Conservation (phyloP, 2,888 invertebrate species). For the Noctua fimbriata region DNA sequence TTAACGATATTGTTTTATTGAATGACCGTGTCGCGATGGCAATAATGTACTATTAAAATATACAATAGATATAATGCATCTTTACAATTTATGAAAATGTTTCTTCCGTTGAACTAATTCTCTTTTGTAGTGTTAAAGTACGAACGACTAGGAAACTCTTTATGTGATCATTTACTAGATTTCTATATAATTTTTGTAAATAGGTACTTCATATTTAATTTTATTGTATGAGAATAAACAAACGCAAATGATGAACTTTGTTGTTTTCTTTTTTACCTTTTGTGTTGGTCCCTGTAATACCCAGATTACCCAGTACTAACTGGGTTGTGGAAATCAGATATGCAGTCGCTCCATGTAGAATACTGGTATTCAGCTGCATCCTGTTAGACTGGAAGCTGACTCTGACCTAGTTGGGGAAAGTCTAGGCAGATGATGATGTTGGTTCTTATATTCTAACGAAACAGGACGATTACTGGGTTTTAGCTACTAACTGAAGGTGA, state of each 20-base stretch:
- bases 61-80: conserved; percentile 48
- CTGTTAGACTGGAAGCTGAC: too few relatives aligned
- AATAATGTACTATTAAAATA: conserved; percentile 59
- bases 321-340: too few relatives aligned
- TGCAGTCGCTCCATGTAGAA: too few relatives aligned
- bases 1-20: conserved; percentile 29
- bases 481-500: background rate
- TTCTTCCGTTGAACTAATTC: conserved; percentile 40
- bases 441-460: background rate
- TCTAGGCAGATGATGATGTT: background rate
- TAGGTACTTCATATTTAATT: conserved; percentile 70
- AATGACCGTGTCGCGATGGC: conserved; percentile 51
- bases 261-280: conserved; percentile 8
- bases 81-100: conserved; percentile 27
- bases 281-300: background rate
- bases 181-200: conserved; percentile 77
- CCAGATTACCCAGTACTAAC: background rate
- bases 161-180: conserved; percentile 79
- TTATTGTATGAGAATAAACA: conserved; percentile 75
- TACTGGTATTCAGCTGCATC: too few relatives aligned
- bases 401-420: too few relatives aligned
- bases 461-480: background rate
- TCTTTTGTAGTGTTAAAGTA: conserved; percentile 63
- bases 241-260: conserved; percentile 43
- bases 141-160: conserved; percentile 72